Conservation (phyloP, 2,113 vertebrate genomes). For the Aramus guarauna region DNA sequence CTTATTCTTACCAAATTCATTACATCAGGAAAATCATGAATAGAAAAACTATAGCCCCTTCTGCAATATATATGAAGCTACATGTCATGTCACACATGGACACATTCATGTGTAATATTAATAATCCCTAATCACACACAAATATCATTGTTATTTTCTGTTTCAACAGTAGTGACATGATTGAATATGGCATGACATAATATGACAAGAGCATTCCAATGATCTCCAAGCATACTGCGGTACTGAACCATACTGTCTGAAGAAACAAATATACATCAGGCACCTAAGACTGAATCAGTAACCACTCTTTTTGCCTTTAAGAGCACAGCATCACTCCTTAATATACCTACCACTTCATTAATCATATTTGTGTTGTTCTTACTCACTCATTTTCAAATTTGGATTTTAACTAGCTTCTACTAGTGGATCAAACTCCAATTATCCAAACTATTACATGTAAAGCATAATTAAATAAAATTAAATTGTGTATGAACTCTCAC, state of each 20-base stretch:
- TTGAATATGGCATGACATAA: not conserved
- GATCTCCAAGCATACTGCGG: not conserved
- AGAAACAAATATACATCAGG: not conserved
- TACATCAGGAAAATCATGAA: not conserved
- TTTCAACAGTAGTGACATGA: not conserved
- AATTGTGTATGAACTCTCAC: not conserved
- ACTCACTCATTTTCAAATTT: not conserved
- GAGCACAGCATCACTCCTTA: not conserved
- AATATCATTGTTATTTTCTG: not conserved
- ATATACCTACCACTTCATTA: not conserved
- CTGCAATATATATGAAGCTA: not conserved
- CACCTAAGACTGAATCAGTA: not conserved
- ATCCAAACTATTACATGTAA: not conserved
- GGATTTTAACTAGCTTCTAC: not conserved
- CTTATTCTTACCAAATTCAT: not conserved
- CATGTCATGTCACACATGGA: not conserved
- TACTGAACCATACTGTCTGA: not conserved
- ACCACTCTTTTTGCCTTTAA: not conserved
- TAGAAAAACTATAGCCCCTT: not conserved
- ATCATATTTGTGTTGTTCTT: not conserved
- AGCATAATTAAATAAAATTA: constrained; percentile 48
- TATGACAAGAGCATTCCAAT: not conserved
- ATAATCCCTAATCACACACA: not conserved
- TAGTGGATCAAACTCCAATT: not conserved
- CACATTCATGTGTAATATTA: not conserved